Base-by-base conservation (phyloP, 35 echinoderm and acorn worm species). In the Ptychodera flava region DNA sequence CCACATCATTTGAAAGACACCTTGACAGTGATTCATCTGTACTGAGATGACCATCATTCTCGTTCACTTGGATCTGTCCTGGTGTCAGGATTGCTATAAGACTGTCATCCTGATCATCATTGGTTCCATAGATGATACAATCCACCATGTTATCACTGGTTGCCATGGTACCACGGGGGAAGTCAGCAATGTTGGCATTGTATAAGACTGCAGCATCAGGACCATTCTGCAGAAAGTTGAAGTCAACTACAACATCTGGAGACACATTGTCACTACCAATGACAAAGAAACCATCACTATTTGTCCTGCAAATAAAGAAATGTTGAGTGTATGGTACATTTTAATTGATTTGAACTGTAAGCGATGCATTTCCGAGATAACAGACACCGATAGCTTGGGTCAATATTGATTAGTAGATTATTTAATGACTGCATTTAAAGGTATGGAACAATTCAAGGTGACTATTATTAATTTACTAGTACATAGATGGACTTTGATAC, bases 171-270 rank as follows among this genome's bases (percentile, higher is more conserved):
- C 87, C 94, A 1, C 94, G 83, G 1, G 90, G 94, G 32, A 97
- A 97, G 76, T 90, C 77, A 22, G 80, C 30, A 28, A 81, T 76
- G 16, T 80, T 27, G 10, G 78, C 53, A 28, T 78, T 84, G 76
- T 97, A 97, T 22, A 97, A 91, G 32, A 90, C 94, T 14, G 90
- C 88, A 0, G 94, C 94, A 88, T 97, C 94, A 33, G 94, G 94
- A 27, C 94, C 94, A 64, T 93, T 85, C 35, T 97, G 94, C 16
- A 97, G 16, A 77, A 90, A 90, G 85, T 97, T 88, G 31, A 77
- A 30, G 34, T 30, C 28, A 14, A 84, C 34, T 32, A 33, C 29
- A 14, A 31, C 15, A 34, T 84, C 31, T 29, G 88, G 91, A 1
- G 6, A 33, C 31, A 93, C 31, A 81, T 86, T 82, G 33, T 37